Base-by-base conservation (phyloP, 2,113 vertebrate genomes). In the Triplophysa tibetana region DNA sequence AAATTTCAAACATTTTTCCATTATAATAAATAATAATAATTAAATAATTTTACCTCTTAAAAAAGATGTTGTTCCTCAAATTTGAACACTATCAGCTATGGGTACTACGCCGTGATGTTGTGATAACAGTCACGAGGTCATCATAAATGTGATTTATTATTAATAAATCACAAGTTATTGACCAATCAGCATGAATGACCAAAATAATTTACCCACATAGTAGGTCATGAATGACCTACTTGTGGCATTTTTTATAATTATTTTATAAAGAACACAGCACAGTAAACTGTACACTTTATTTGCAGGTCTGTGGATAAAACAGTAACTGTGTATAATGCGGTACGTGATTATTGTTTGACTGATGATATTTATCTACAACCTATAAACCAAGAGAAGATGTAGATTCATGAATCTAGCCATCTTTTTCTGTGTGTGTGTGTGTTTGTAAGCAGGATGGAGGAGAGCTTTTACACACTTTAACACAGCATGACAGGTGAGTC, bases 221-320 rank as follows among this genome's bases (percentile, higher is more conserved):
- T n/a, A n/a, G n/a, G n/a, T n/a, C n/a, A n/a, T n/a, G n/a, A n/a
- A n/a, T n/a, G 19, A 56, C 54, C 2, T n/a, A 3, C 19, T 21
- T 21, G 9, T n/a, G n/a, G 54, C 8, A 9, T n/a, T 2, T 8
- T 0, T 2, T 21, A 58, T n/a, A 2, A 8, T n/a, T 21, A 54
- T 21, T 21, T 58, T 0, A 58, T 58, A 58, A 41, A 41, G 10
- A 69, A 16, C 41, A 14, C n/a, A 48, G 66, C 14, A 29, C 9
- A 56, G 29, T 21, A 23, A 50, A 38, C 52, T 29, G 24, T 48
- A 2, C 50, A 74, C 67, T 77, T 77, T 70, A 11, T 75, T 87
- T 66, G 88, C 90, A 97, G 96, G 23, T 97, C 95, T 41, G 92
- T 98, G 90, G 95, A 97, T 92, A 96, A 97, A 86, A 91, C 90